Base-by-base conservation (phyloP, 37 sponge, comb jelly and placozoan genomes). In the Mnemiopsis leidyi region DNA sequence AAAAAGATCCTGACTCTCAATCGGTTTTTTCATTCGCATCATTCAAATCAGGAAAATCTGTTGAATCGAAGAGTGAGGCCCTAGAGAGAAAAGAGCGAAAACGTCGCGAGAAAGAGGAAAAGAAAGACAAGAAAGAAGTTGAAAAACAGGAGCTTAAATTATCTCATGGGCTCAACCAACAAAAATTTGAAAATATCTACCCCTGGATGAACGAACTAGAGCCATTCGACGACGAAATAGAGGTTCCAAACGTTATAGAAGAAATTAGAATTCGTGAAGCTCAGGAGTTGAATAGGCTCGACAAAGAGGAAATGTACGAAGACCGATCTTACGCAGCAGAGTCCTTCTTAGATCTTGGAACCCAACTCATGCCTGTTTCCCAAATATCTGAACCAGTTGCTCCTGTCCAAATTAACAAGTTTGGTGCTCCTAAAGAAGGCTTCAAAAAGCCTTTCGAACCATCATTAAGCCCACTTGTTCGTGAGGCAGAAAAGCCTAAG, bases 111-210 rank as follows among this genome's bases (percentile, higher is more conserved):
- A 71, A 71, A 18, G 75, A n/a, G 3, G 75, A 71, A 28, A 71
- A 71, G 75, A 71, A 71, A 25, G 75, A 71, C 75, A 71, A 71
- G 20, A 71, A 71, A 28, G 75, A n/a, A 18, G 75, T 71, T n/a
- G 75, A 71, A 71, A 28, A 28, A 28, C 25, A 71, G 20, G 75
- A 71, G 30, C 75, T 71, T 3, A n/a, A 18, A 25, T 25, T 71
- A 18, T 71, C 75, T 18, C 25, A n/a, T n/a, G 75, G 30, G 3
- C 75, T 71, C 5, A 71, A 71, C n/a, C 75, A 71, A 18, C 75
- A 71, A 18, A 71, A 71, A 25, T 29, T 71, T n/a, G 75, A 71
- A 71, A 71, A 71, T 25, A 71, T 71, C 25, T 71, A 71, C 75
- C 75, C 75, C n/a, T 71, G 75, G 75, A 71, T 71, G 75, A 71